Base-by-base conservation (phyloP, 2,113 vertebrate genomes). In the Sinocyclocheilus grahami region DNA sequence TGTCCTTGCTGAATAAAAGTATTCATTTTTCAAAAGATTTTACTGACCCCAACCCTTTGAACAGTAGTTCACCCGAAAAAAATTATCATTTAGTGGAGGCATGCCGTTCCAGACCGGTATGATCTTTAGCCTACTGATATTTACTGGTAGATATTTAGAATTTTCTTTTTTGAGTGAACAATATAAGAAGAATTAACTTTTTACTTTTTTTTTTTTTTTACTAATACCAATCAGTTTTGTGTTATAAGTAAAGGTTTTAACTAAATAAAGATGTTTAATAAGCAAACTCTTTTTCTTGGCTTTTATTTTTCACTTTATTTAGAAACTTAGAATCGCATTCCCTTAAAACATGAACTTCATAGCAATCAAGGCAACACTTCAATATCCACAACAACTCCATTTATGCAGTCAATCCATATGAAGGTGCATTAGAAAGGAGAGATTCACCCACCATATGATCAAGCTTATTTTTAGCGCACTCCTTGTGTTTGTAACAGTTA, bases 241-340 rank as follows among this genome's bases (percentile, higher is more conserved):
- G 71, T 24, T 75, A 5, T 53, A 55, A 72, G 11, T 72, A 13
- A 76, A 76, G 24, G 12, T 8, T 60, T 48, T 76, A 75, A 75
- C 12, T 75, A 76, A 76, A 55, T 55, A 55, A 48, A 51, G 46
- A 76, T 48, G 24, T 27, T 24, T 14, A 76, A 20, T 22, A 76
- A 55, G 24, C 27, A 58, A 78, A 58, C 24, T 13, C 6, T 12
- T 78, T 48, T 72, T 76, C 51, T 63, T 18, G 48, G 27, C 46
- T 60, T 80, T 80, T 58, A 80, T 72, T 60, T 39, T 51, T 71
- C n/a, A 18, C n/a, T 74, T 84, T 84, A 84, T 84, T 74, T 84
- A 84, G 82, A 84, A 84, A 84, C 30, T 72, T 83, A 72, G 46
- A 83, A 51, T 83, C 0, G 33, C 82, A 84, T 84, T 84, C 82